Base-by-base conservation (phyloP, 2,888 invertebrate genomes). In the Diadromus collaris region DNA sequence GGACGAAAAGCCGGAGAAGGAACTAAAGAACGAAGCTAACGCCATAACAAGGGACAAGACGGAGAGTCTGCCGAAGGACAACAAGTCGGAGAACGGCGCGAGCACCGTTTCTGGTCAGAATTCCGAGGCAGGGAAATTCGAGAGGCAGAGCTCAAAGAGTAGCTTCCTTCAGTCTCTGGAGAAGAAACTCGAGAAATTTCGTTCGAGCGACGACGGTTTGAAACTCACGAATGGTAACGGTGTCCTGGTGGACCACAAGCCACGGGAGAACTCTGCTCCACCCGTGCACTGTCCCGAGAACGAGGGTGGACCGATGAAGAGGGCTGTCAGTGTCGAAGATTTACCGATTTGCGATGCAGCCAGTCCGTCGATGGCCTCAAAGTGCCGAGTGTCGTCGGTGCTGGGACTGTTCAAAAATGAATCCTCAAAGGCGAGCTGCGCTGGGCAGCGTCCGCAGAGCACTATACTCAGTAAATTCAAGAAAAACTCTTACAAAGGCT, bases 111-210 rank as follows among this genome's bases (percentile, higher is more conserved):
- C 16, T 21, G 41, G 24, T n/a, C 54, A 63, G 54, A 60, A 74
- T 46, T 83, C 82, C 9, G 85, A 84, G n/a, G 67, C 72, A 2
- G 67, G 69, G 3, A 85, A 81, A 63, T 60, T 80, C 24, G 88
- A 85, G 80, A 85, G 82, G 44, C 87, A 86, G 46, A 82, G 82
- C 2, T 81, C 85, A 19, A 92, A 92, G 83, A 92, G 92, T 83
- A 93, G 93, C 79, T 92, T 97, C 83, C 91, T 96, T 51, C 95
- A 95, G 87, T 94, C 94, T 0, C 93, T 96, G 84, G 96, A 97
- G 58, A 96, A 95, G 87, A 90, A 89, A 65, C 70, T 90, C 2
- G 90, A 90, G 38, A 90, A 89, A 51, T 85, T 90, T 51, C 84
- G 89, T 6, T 87, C 87, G 60, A 84, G 83, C 83, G 85, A 91